These are phyloP conservation scores for Ectropis grisescens DNA, from an alignment of 1,140 invertebrate genomes.

Conservation along the genomic window DNA sequence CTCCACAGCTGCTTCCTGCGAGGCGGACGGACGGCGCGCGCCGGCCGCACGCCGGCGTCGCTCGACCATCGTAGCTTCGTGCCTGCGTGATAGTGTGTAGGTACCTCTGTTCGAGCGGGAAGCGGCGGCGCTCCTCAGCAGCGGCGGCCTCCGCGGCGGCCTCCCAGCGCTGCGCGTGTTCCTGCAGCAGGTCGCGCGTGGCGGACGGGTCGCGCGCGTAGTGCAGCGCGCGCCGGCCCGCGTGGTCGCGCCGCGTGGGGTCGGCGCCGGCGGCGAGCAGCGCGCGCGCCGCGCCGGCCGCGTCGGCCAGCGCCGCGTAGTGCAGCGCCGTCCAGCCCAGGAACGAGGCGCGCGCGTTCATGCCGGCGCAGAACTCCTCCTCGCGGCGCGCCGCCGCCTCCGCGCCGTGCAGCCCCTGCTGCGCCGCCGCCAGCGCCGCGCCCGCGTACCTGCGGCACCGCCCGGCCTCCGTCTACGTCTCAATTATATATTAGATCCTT, in stretches of 20 bases:
- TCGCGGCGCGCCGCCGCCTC: constrained; percentile 79
- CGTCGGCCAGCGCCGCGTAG: constrained; percentile 88
- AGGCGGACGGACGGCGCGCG: no score
- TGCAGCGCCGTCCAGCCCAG: constrained; percentile 90
- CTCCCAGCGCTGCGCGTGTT: constrained; percentile 36
- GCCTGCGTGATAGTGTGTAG: no score
- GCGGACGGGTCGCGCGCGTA: constrained; percentile 74
- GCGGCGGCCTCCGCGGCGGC: constrained; percentile 35
- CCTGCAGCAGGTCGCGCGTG: constrained; percentile 30
- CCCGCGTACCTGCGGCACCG: constrained; percentile 76
- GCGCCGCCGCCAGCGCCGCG: constrained; percentile 73
- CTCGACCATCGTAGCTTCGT: no score
- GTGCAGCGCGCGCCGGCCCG: constrained; percentile 82
- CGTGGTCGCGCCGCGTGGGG: constrained; percentile 82
- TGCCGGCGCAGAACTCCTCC: constrained; percentile 82
- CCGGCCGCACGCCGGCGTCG: no score
- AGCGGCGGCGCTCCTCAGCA: constrained; percentile 86
- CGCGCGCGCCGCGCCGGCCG: constrained; percentile 71
- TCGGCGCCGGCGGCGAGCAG: constrained; percentile 79
- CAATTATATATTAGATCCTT: no score
- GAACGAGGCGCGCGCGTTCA: constrained; percentile 84
- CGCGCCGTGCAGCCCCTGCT: constrained; percentile 72
- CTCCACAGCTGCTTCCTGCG: no score
- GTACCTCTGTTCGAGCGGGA: constrained; percentile 91
- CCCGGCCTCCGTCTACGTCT: no score